Percentiles rank a stretch among this genome's conserved stretches.
phyloP scores from a whole-genome alignment of 2,888 invertebrate genomes.

The Acronicta leporina region DNA sequence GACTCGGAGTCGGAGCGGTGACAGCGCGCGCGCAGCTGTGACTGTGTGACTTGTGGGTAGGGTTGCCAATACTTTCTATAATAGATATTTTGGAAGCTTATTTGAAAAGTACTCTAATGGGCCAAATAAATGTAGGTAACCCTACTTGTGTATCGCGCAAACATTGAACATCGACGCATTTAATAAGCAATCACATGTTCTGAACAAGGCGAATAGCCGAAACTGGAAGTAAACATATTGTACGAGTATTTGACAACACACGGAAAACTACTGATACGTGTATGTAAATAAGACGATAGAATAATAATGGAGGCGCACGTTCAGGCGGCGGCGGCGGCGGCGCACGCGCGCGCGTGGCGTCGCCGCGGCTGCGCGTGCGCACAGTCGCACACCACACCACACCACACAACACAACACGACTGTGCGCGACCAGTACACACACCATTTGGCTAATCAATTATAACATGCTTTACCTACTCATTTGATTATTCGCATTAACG shows the following conservation, averaged over 20 bases:
- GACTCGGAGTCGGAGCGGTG: slow-evolving; percentile 4
- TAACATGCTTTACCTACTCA: slow-evolving; percentile 28
- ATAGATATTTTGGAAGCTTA: no score
- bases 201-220: neutral
- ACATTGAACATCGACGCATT: no score
- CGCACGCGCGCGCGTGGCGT: neutral
- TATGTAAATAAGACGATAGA: slow-evolving; percentile 14
- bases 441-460: slow-evolving; percentile 37
- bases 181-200: neutral
- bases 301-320: slow-evolving; percentile 10
- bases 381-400: no score
- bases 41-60: no score
- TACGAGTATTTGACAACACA: slow-evolving; percentile 3
- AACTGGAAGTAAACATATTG: slow-evolving; percentile 1
- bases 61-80: no score
- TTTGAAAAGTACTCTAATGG: no score
- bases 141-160: no score
- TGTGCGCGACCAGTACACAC: no score
- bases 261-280: slow-evolving; percentile 16
- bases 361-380: no score
- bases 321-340: neutral
- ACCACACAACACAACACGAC: no score
- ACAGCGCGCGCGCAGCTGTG: slow-evolving; percentile 2
- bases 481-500: slow-evolving; percentile 37
- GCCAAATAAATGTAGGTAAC: no score